Conservation (phyloP, 1,140 invertebrate species). For the Bombus ignitus region DNA sequence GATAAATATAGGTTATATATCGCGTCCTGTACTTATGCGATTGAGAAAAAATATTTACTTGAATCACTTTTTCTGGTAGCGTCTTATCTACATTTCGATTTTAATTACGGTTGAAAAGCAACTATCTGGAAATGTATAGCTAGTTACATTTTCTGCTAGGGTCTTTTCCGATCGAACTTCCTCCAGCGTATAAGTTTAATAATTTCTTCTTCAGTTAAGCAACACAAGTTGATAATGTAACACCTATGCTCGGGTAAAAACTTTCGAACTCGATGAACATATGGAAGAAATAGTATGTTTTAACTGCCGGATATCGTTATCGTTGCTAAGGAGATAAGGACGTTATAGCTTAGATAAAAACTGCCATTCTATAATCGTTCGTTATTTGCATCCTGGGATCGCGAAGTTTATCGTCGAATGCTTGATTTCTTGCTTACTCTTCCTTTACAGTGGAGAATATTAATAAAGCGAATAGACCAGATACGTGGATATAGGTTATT, state of each 20-base stretch:
- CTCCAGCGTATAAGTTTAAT: background rate
- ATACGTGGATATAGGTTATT: background rate
- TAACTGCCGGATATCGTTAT: background rate
- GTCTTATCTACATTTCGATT: background rate
- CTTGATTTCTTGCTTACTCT: too few species aligned
- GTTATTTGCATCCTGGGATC: background rate
- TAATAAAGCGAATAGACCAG: background rate
- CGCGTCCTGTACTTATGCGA: background rate
- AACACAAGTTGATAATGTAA: background rate
- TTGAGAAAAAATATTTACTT: background rate
- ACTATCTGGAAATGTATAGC: too few species aligned
- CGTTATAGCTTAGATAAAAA: too few species aligned
- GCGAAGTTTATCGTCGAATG: background rate
- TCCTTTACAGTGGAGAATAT: background rate
- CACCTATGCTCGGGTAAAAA: background rate
- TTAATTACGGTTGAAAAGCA: background rate
- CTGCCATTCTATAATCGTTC: background rate
- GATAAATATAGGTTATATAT: background rate
- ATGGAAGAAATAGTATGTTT: background rate
- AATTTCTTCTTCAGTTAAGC: background rate
- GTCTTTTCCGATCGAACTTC: background rate
- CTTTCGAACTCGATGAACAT: background rate
- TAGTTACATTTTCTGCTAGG: background rate
- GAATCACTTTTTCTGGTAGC: too few species aligned
- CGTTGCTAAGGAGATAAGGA: background rate